Conservation (phyloP, 2,888 invertebrate species). For the Noctua comes region DNA sequence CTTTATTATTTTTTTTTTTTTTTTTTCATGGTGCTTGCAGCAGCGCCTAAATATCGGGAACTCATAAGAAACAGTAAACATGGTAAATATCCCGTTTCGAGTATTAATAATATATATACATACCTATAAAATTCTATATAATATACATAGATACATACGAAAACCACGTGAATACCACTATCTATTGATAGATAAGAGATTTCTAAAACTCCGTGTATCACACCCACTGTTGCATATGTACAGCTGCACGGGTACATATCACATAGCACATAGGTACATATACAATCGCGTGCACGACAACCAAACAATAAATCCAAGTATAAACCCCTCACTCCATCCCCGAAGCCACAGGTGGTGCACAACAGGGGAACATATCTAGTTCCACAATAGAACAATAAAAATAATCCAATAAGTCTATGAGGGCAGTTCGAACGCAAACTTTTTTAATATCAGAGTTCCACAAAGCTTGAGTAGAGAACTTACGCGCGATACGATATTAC, state of each 20-base stretch:
- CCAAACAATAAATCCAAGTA: not conserved
- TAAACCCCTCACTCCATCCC: not conserved
- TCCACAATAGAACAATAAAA: conserved; percentile 47
- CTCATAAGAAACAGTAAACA: too few species aligned
- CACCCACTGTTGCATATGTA: not conserved
- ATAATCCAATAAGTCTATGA: conserved; percentile 50
- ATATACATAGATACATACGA: too few species aligned
- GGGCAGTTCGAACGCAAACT: conserved; percentile 47
- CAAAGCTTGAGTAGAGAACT: conserved; percentile 18
- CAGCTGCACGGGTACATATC: not conserved
- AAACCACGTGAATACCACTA: too few species aligned
- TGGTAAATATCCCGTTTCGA: too few species aligned
- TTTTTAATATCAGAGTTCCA: conserved; percentile 54
- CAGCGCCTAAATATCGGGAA: too few species aligned
- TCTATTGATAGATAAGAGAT: too few species aligned
- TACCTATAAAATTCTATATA: too few species aligned
- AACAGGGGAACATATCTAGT: conserved; percentile 18
- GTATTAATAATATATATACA: too few species aligned
- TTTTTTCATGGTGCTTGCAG: too few species aligned
- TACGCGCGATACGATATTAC: conserved; percentile 12
- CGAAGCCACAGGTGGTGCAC: conserved; percentile 34
- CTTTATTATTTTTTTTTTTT: too few species aligned
- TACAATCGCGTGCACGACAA: not conserved
- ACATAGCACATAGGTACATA: not conserved
- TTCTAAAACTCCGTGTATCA: not conserved